A percentile compares a stretch with the other conserved stretches of the same genome.
These are phyloP conservation scores for Periphyllus acericola DNA, from an alignment of 2,888 invertebrate species.

Conservation along the genomic window DNA sequence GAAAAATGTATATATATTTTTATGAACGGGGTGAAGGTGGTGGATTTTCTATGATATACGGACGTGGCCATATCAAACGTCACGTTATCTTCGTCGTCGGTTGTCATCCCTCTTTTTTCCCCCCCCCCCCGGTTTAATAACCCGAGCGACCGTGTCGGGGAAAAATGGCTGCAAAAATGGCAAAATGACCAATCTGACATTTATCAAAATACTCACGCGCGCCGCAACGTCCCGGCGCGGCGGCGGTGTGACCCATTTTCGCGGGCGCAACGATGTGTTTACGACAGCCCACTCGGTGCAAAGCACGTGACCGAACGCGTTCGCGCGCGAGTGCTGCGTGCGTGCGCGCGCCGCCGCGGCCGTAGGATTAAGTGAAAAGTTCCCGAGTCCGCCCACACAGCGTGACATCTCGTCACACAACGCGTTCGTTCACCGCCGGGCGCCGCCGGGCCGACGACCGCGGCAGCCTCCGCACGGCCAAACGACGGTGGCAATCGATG, in stretches of 20 bases:
- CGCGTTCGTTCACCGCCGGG: neutral
- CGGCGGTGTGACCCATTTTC: slow-evolving; percentile 7
- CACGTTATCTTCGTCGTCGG: neutral
- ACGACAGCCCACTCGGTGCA: slow-evolving; percentile 19
- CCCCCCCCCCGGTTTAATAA: too few relatives aligned
- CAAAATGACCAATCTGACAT: slow-evolving; percentile 1
- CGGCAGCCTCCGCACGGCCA: neutral
- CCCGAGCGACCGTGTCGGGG: neutral
- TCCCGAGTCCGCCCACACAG: slow-evolving; percentile 28
- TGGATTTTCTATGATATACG: neutral
- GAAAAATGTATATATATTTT: neutral
- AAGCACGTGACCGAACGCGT: too few relatives aligned
- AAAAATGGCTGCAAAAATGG: neutral
- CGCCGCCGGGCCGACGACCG: neutral
- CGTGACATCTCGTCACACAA: slow-evolving; percentile 34
- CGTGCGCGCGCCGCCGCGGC: neutral
- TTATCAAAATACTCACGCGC: neutral
- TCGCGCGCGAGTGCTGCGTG: too few relatives aligned
- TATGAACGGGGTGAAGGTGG: neutral
- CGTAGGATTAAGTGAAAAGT: slow-evolving; percentile 41
- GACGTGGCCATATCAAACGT: neutral
- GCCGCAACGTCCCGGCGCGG: neutral
- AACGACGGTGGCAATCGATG: slow-evolving; percentile 12
- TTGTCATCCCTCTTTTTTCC: slow-evolving; percentile 18
- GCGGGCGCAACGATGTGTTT: neutral